These are phyloP conservation scores for Ceyx melanurus DNA, from an alignment of 2,113 vertebrate species.

Conservation along the genomic window DNA sequence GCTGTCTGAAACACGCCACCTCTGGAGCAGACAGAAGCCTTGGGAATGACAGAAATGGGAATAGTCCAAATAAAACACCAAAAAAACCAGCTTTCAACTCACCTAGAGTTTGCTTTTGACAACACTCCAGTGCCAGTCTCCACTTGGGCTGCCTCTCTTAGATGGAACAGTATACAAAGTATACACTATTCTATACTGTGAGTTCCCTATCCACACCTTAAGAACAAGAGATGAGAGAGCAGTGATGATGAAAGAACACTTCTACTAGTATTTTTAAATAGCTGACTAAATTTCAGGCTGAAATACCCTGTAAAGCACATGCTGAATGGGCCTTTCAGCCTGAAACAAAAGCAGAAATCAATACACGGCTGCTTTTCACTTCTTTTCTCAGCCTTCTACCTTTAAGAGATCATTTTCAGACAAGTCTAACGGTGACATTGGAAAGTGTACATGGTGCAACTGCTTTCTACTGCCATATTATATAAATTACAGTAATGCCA, in stretches of 20 bases:
- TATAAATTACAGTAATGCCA: background rate
- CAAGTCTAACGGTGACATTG: slow-evolving; percentile 3
- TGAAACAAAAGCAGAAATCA: slow-evolving; percentile 38
- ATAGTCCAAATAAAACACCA: background rate
- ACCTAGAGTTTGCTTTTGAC: background rate
- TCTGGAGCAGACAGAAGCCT: background rate
- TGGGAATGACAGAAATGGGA: background rate
- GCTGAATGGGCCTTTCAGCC: background rate
- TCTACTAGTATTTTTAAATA: background rate
- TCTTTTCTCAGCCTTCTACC: background rate
- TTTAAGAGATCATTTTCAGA: background rate
- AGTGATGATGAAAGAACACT: background rate
- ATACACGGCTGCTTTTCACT: background rate
- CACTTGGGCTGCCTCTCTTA: background rate
- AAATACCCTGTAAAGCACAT: background rate
- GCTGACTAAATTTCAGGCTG: background rate
- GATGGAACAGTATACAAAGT: background rate
- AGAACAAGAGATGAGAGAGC: background rate
- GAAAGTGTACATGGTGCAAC: background rate
- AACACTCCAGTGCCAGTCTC: background rate
- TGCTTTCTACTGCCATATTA: background rate
- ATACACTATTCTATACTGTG: background rate
- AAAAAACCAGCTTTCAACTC: background rate
- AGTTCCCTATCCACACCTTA: background rate
- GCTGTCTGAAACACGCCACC: background rate